Base-by-base conservation (phyloP, 2,113 vertebrate genomes). In the Thunnus maccoyii region DNA sequence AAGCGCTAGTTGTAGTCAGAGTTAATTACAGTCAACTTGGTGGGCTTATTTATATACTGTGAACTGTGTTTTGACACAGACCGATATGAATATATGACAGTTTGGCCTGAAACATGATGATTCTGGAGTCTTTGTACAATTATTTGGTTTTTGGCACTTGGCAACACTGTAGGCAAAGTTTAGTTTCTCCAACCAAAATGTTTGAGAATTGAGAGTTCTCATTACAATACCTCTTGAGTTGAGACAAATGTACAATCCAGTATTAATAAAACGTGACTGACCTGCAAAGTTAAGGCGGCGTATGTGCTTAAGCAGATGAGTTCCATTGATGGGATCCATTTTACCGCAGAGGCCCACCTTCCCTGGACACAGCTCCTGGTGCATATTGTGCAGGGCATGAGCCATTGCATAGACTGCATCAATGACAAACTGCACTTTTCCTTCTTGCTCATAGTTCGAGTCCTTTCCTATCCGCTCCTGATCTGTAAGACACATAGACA, bases 341-440 rank as follows among this genome's bases (percentile, higher is more conserved):
- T 77, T 95, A 1, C 96, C 62, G 80, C 98, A 99, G 82, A 99
- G 96, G 51, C 97, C 97, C 69, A 99, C 96, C 15, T 95, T 97
- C 60, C 97, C 97, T 0, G 96, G 97, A 76, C 98, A 99, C 55
- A 99, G 93, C 80, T 97, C 96, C 64, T 94, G 96, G 93, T 99
- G 97, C 97, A 99, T 99, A 86, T 96, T 97, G 80, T 99, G 97
- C 76, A 99, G 96, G 0, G 97, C 98, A 0, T 99, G 97, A 15
- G 98, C 98, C 98, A 99, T 99, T 72, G 97, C 95, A 0, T 99
- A 99, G 56, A 99, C 98, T 0, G 98, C 98, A 0, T 99, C 98
- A 0, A 99, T 99, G 61, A 99, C 98, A 32, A 99, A 99, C 89
- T 99, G 98, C 47, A 99, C 98, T 84, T 99, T 99, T 72, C 98